Conservation (phyloP, 1,140 invertebrate species). For the Trinorchestia longiramus region DNA sequence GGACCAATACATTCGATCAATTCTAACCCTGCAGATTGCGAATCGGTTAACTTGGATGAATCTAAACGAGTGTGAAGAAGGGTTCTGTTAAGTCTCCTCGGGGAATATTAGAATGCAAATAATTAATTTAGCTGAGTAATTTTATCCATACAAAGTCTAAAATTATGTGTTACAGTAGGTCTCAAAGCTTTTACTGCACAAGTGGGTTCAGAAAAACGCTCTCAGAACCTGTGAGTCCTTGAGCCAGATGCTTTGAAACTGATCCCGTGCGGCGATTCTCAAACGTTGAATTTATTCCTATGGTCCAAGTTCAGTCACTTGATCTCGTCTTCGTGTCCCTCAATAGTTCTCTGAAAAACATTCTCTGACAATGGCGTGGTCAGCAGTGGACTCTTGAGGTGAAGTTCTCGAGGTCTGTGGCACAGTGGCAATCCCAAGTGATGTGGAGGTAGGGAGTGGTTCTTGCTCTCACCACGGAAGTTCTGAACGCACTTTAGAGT, state of each 20-base stretch:
- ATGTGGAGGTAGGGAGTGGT: neutral
- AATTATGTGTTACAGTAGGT: too few relatives aligned
- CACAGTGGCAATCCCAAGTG: neutral
- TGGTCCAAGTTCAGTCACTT: constrained; percentile 37
- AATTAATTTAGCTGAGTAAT: too few relatives aligned
- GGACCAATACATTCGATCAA: too few relatives aligned
- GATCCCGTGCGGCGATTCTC: constrained; percentile 1
- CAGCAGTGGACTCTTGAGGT: neutral
- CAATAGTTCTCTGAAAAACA: constrained; percentile 48
- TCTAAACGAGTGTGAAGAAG: too few relatives aligned
- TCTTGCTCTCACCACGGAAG: neutral
- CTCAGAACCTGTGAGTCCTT: neutral
- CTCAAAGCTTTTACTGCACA: neutral
- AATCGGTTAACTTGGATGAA: too few relatives aligned
- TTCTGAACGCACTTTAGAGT: neutral
- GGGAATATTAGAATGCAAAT: too few relatives aligned
- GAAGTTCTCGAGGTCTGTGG: neutral
- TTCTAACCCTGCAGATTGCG: too few relatives aligned
- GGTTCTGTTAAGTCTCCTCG: too few relatives aligned
- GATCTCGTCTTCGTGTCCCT: constrained; percentile 39
- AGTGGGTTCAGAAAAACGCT: neutral
- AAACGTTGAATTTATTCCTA: constrained; percentile 26
- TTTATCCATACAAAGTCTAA: too few relatives aligned
- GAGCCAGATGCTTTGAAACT: neutral
- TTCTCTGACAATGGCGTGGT: constrained; percentile 13